Percentiles rank a stretch among this genome's conserved stretches.
Conservation (phyloP, 2,888 invertebrate genomes). For the Drosophila diplacantha region DNA sequence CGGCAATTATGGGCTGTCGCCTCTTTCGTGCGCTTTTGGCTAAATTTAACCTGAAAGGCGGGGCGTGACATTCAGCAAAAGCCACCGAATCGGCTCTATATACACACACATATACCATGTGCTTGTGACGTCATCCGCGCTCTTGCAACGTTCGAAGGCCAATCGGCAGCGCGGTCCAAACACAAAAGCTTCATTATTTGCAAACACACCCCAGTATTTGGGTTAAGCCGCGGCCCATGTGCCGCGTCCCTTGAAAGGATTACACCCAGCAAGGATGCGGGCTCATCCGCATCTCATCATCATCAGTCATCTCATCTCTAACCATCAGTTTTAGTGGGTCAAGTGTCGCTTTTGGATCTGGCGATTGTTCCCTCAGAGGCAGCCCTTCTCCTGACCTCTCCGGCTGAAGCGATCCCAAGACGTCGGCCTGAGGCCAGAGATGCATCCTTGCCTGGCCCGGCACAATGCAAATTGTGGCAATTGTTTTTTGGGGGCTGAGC, state of each 20-base stretch:
- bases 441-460: conserved; percentile 22
- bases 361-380: conserved; percentile 2
- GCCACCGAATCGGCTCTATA: conserved; percentile 14
- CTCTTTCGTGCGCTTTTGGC: conserved; percentile 11
- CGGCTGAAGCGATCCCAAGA: conserved; percentile 17
- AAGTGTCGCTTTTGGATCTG: conserved; percentile 17
- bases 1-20: conserved; percentile 37
- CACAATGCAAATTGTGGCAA: conserved; percentile 49
- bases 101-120: conserved; percentile 7
- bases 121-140: conserved; percentile 55
- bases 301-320: conserved; percentile 12
- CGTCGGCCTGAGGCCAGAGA: conserved; percentile 14
- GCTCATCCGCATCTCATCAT: conserved; percentile 15
- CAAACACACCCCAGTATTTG: conserved; percentile 46
- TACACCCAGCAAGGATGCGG: conserved; percentile 31
- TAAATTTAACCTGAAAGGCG: conserved; percentile 34
- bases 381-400: conserved; percentile 17
- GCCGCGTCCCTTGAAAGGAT: conserved; percentile 37
- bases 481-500: conserved; percentile 46
- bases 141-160: conserved; percentile 53
- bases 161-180: conserved; percentile 34
- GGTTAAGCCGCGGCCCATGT: conserved; percentile 55
- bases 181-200: conserved; percentile 45
- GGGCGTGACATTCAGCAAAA: conserved; percentile 34
- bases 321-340: conserved; percentile 30